Base-by-base conservation (phyloP, 2,797 vertebrate species). In the Odontamblyopus lacepedii region DNA sequence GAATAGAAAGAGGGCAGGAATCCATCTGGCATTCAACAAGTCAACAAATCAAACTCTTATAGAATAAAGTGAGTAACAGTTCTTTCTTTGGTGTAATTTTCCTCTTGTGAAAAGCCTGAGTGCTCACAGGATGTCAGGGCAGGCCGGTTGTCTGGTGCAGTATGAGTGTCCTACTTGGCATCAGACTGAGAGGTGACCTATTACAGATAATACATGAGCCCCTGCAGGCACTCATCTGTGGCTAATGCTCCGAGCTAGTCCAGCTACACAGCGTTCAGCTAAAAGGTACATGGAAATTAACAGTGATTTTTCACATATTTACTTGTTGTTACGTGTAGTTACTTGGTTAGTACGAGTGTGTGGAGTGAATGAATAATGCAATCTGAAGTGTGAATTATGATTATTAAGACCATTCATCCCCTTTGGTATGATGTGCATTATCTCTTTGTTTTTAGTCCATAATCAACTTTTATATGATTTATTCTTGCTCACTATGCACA, bases 101-200 rank as follows among this genome's bases (percentile, higher is more conserved):
- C 13, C 63, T 50, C 2, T 41, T 78, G 73, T 64, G 67, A 41
- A 78, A 63, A 63, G 11, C 70, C 80, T 78, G 73, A 70, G 67
- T 62, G 77, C 70, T 55, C 76, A 69, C 51, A 67, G 76, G 63
- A 76, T 83, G 78, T 48, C 15, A 75, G 77, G 71, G 73, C 53
- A 5, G 77, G 44, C 79, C 80, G 35, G 64, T 81, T 82, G 78
- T 77, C 79, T 74, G 78, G 73, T 82, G 70, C 66, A 19, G 75
- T 61, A 26, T 63, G 61, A 78, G 71, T 57, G 67, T 50, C 63
- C 71, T 44, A 60, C 75, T 80, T 73, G 84, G 81, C 83, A 74
- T 85, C 84, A 77, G 79, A 81, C 73, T 73, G 79, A 81, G 79
- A 75, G 86, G 80, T 79, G 80, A 81, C 78, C 72, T 63, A 72